These are phyloP conservation scores for Parelbella ahira DNA, from an alignment of 2,888 invertebrate species.

Conservation along the genomic window DNA sequence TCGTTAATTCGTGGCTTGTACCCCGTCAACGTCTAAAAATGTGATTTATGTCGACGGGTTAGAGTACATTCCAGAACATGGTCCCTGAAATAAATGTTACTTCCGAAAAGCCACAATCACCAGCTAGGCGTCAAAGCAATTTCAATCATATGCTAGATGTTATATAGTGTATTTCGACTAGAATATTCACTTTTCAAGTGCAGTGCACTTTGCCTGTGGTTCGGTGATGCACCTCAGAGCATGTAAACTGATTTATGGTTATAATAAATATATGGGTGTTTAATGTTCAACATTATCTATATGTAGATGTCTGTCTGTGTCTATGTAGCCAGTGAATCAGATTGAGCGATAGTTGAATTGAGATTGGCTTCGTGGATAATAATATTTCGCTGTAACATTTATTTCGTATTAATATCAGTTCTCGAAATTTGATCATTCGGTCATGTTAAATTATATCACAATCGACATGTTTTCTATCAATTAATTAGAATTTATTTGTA, in stretches of 20 bases:
- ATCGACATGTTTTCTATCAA: too few relatives aligned
- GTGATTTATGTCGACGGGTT: slow-evolving; percentile 43
- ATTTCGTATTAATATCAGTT: too few relatives aligned
- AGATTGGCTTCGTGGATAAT: slow-evolving; percentile 14
- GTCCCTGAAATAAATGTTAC: slow-evolving; percentile 30
- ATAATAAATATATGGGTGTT: slow-evolving; percentile 76
- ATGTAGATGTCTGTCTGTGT: slow-evolving; percentile 25
- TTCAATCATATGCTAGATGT: slow-evolving; percentile 3
- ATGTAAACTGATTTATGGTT: slow-evolving; percentile 72
- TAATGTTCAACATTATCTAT: slow-evolving; percentile 73
- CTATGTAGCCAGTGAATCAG: slow-evolving; percentile 20
- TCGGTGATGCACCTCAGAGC: slow-evolving; percentile 68
- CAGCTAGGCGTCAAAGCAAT: not conserved
- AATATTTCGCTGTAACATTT: too few relatives aligned
- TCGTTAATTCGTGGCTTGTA: slow-evolving; percentile 50
- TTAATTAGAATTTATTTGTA: too few relatives aligned
- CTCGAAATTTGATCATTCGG: too few relatives aligned
- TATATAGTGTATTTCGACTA: slow-evolving; percentile 34
- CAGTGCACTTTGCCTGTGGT: slow-evolving; percentile 65
- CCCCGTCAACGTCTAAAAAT: slow-evolving; percentile 41
- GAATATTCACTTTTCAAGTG: slow-evolving; percentile 45
- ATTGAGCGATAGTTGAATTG: slow-evolving; percentile 16
- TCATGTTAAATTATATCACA: too few relatives aligned
- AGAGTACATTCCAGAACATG: slow-evolving; percentile 52
- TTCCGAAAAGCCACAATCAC: slow-evolving; percentile 35